A percentile compares a stretch with the other conserved stretches of the same genome.
phyloP scores from a whole-genome alignment of 2,888 invertebrate genomes.

The Cataglyphis rosenhaueri region DNA sequence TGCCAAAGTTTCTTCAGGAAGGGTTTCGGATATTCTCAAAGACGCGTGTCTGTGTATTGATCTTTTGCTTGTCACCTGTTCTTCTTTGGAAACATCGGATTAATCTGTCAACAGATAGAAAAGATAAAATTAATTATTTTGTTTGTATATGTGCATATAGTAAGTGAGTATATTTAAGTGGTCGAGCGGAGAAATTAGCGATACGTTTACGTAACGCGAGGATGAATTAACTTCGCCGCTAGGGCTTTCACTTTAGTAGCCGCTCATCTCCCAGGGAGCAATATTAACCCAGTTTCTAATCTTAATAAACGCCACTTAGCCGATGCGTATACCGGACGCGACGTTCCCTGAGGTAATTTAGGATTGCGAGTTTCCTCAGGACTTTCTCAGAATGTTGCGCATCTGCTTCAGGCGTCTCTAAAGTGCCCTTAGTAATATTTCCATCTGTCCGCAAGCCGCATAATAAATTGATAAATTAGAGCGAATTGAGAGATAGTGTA shows the following conservation, averaged over 20 bases:
- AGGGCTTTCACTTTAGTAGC: constrained; percentile 62
- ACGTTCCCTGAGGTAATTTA: constrained; percentile 47
- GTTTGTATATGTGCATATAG: neutral
- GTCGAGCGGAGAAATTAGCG: constrained; percentile 25
- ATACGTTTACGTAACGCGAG: constrained; percentile 54
- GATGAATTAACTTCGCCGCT: constrained; percentile 51
- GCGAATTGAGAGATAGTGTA: neutral
- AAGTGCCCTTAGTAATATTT: constrained; percentile 1
- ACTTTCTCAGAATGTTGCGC: constrained; percentile 44
- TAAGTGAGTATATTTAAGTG: neutral
- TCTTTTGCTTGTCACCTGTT: constrained; percentile 78
- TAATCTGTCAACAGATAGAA: constrained; percentile 74
- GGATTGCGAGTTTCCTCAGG: constrained; percentile 9
- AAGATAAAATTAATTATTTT: constrained; percentile 15
- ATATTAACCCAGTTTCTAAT: constrained; percentile 66
- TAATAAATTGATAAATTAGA: neutral
- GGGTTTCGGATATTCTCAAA: constrained; percentile 52
- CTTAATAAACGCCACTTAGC: constrained; percentile 62
- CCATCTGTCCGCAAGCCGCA: neutral
- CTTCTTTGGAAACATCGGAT: constrained; percentile 74
- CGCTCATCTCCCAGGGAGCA: constrained; percentile 56
- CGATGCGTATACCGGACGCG: constrained; percentile 50
- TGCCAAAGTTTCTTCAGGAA: constrained; percentile 50
- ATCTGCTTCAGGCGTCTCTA: constrained; percentile 9
- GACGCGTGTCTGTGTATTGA: constrained; percentile 60